A percentile compares a stretch with the other conserved stretches of the same genome.
Conservation (phyloP, 1,140 invertebrate species). For the Aphidius ervi region DNA sequence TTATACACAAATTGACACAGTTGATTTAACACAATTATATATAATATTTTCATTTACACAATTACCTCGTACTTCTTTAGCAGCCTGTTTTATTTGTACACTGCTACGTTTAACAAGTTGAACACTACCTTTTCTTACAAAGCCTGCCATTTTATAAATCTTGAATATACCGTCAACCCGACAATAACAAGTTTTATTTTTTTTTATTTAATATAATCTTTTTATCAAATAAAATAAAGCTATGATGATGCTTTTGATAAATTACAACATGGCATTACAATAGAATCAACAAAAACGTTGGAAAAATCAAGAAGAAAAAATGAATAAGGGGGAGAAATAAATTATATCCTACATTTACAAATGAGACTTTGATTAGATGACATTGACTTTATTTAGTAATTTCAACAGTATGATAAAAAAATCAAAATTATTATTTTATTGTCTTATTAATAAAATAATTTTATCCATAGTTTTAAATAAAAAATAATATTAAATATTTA, state of each 20-base stretch:
- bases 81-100: constrained; percentile 53
- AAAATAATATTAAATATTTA: not conserved
- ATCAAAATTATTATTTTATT: no score
- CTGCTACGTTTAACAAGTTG: constrained; percentile 51
- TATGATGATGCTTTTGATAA: constrained; percentile 2
- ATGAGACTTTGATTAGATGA: constrained; percentile 39
- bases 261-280: not conserved
- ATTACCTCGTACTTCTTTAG: constrained; percentile 54
- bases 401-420: no score
- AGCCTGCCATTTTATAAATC: constrained; percentile 44
- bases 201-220: not conserved
- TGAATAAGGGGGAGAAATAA: constrained; percentile 23
- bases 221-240: constrained; percentile 23
- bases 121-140: constrained; percentile 45
- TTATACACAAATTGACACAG: no score
- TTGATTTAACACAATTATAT: no score
- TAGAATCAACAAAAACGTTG: not conserved
- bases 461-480: no score
- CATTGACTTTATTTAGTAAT: not conserved
- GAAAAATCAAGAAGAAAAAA: no score
- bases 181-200: constrained; percentile 33
- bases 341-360: constrained; percentile 21
- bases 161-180: constrained; percentile 22
- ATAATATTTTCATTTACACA: no score
- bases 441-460: no score